Percentiles rank a stretch among this genome's conserved stretches.
Evolutionary conservation across 2,888 invertebrate species (phyloP).

Genomic region (Phoronis australis): DNA sequence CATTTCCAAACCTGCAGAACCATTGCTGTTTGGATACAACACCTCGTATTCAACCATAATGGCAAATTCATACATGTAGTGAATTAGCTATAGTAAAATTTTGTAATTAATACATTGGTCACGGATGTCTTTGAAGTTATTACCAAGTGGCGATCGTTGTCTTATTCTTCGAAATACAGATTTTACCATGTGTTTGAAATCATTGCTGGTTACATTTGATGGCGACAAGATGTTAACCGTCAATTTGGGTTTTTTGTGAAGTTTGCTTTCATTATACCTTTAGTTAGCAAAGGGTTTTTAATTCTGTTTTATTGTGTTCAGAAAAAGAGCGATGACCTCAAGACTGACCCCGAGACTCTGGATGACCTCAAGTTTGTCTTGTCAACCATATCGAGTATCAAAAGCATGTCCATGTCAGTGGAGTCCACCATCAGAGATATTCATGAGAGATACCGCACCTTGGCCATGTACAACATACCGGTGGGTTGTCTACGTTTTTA

Average conservation of each 20-base stretch:
- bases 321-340: constrained; percentile 63
- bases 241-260: constrained; percentile 3
- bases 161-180: no score
- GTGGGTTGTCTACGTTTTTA: constrained; percentile 51
- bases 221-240: constrained; percentile 1
- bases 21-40: no score
- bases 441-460: constrained; percentile 72
- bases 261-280: neutral
- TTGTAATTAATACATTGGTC: no score
- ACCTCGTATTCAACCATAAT: no score
- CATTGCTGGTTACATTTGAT: neutral
- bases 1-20: no score
- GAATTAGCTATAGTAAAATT: no score
- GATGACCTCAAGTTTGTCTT: constrained; percentile 79
- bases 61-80: no score
- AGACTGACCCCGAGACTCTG: constrained; percentile 71
- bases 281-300: neutral
- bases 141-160: no score
- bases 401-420: constrained; percentile 69
- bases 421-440: constrained; percentile 70
- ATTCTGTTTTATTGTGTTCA: constrained; percentile 30
- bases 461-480: constrained; percentile 67
- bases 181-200: neutral
- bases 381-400: constrained; percentile 72
- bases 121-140: no score